These are phyloP conservation scores for Hydrotaea cyrtoneurina DNA, from an alignment of 2,888 invertebrate genomes.

Conservation along the genomic window DNA sequence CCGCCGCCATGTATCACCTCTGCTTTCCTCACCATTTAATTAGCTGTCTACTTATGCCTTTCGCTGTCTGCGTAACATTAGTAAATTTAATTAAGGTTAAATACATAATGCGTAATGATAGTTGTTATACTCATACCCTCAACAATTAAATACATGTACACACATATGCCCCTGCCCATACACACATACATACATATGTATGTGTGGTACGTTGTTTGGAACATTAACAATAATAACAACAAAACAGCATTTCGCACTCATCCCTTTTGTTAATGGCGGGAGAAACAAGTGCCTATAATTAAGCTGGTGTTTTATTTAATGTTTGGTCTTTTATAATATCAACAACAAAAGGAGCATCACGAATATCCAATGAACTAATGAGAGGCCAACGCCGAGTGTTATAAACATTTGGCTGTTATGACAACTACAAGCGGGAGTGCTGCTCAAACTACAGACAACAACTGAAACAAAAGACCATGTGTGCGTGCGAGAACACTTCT, in stretches of 20 bases:
- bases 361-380: conserved; percentile 6
- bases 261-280: conserved; percentile 4
- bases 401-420: not conserved
- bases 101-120: conserved; percentile 52
- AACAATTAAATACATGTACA: not conserved
- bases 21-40: conserved; percentile 10
- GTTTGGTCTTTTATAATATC: conserved; percentile 49
- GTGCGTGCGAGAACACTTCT: too few species aligned
- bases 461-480: not conserved
- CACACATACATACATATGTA: not conserved
- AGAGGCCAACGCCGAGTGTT: not conserved
- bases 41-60: not conserved
- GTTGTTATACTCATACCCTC: conserved; percentile 28
- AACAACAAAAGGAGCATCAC: conserved; percentile 18
- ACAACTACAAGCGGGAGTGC: not conserved
- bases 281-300: conserved; percentile 52
- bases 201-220: not conserved
- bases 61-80: conserved; percentile 7
- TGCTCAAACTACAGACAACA: not conserved
- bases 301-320: conserved; percentile 57
- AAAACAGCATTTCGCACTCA: conserved; percentile 22
- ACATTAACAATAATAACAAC: conserved; percentile 19
- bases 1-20: not conserved
- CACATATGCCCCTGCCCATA: too few species aligned
- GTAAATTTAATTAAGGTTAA: conserved; percentile 61